Evolutionary conservation across 1,140 invertebrate genomes (phyloP), one percentile per base, ranked within the genome.

Genomic region (Atta colombica): DNA sequence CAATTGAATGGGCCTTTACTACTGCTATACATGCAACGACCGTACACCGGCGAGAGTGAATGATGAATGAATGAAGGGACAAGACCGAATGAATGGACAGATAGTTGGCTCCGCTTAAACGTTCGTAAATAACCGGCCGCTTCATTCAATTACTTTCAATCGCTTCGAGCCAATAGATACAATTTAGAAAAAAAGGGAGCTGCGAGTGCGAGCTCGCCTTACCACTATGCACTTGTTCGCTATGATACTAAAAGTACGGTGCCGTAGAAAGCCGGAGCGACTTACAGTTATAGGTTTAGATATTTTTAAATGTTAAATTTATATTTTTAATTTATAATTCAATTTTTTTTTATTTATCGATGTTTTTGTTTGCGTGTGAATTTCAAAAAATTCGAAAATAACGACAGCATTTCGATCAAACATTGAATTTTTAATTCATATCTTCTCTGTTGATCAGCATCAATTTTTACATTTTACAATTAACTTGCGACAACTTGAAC

Each of bases 121-220:
- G 94, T 95, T 95, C 94, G 94, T 95, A 95, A 95, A 95, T 95
- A 95, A 95, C 94, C 94, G 89, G 87, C 92, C 91, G 93, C 93
- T 95, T 95, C 94, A 95, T 95, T 95, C 95, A 95, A 95, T 95
- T 95, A 95, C 95, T 95, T 95, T 95, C 95, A 95, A 95, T 95
- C 94, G 95, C 93, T 95, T 93, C 93, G 93, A 93, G 94, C 95
- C 95, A 95, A 95, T 95, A 95, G 94, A 95, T 95, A 95, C 94
- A 95, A 95, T 95, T 95, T 95, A 95, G 94, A 95, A 95, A 95
- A 89, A 90, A 88, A 89, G 82, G 58, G 68, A 89, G 53, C 92
- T 61, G 91, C 88, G 80, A 89, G 75, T 89, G 58, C 77, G 51
- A 77, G 55, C 68, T 58, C 63, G 55, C 4, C 39, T 65, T 51